Evolutionary conservation across 1,140 invertebrate species (phyloP).

Genomic region (Holotrichia oblita): DNA sequence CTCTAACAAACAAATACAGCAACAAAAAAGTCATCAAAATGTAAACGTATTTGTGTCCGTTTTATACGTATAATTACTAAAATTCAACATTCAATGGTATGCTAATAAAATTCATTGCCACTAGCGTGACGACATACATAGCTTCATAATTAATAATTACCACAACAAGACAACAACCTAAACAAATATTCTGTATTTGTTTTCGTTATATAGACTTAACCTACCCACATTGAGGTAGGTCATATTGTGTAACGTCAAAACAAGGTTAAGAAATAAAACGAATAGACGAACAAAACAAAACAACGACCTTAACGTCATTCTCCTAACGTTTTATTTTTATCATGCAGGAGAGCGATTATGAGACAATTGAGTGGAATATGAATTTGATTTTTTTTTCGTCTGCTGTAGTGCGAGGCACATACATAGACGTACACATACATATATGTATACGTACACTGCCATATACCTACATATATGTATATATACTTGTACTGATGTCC

Average conservation of each 20-base stretch:
- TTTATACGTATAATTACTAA: background rate
- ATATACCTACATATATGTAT: too few species aligned
- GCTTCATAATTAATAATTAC: background rate
- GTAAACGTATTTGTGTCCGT: background rate
- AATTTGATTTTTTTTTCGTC: background rate
- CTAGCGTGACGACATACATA: background rate
- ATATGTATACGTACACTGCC: background rate
- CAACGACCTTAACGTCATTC: background rate
- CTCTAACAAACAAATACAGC: too few species aligned
- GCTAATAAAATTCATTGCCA: conserved; percentile 5
- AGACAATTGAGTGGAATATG: background rate
- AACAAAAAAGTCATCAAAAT: background rate
- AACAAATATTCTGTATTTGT: background rate
- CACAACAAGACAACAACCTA: background rate
- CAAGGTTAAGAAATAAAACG: conserved; percentile 7
- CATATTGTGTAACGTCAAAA: conserved; percentile 5
- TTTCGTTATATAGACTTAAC: background rate
- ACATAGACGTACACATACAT: background rate
- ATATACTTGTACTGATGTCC: too few species aligned
- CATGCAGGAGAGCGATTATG: background rate
- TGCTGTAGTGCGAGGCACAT: background rate
- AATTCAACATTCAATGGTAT: background rate
- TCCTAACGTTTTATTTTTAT: conserved; percentile 5
- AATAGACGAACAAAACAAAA: background rate
- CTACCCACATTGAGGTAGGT: conserved; percentile 9